phyloP scores from a whole-genome alignment of 1,140 invertebrate species.

The Brachionus koreanus region DNA sequence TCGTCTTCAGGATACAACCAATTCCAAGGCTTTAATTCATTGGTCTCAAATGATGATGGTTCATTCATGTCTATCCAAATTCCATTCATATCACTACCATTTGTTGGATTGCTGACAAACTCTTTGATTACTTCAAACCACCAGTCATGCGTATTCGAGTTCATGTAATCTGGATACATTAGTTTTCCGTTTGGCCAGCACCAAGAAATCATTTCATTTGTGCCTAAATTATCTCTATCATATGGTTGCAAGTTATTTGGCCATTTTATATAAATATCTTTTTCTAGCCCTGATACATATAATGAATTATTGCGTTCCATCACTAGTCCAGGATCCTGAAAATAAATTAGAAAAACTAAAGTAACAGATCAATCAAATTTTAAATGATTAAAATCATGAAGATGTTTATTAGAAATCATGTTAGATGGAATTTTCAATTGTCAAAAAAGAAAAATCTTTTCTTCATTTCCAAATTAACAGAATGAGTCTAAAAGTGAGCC shows the following conservation, averaged over 20 bases:
- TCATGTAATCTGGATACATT: slow-evolving; percentile 25
- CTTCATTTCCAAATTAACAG: too few relatives aligned
- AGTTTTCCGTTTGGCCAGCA: slow-evolving; percentile 59
- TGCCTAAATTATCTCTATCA: slow-evolving; percentile 26
- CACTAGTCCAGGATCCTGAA: slow-evolving; percentile 54
- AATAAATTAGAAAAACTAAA: too few relatives aligned
- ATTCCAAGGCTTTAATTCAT: slow-evolving; percentile 55
- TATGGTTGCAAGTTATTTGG: slow-evolving; percentile 43
- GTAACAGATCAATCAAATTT: too few relatives aligned
- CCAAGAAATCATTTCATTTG: slow-evolving; percentile 53
- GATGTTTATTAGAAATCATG: too few relatives aligned
- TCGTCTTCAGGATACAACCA: slow-evolving; percentile 56
- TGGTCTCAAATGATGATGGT: slow-evolving; percentile 70
- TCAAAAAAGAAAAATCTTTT: too few relatives aligned
- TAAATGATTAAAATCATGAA: too few relatives aligned
- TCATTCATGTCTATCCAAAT: slow-evolving; percentile 71
- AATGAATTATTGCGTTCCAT: slow-evolving; percentile 49
- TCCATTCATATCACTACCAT: slow-evolving; percentile 69
- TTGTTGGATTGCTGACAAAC: slow-evolving; percentile 62
- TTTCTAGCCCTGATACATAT: slow-evolving; percentile 59
- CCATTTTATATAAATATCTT: slow-evolving; percentile 67
- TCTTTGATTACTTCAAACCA: slow-evolving; percentile 65
- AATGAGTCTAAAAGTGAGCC: too few relatives aligned
- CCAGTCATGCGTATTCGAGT: slow-evolving; percentile 13
- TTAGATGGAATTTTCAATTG: too few relatives aligned